Evolutionary conservation across 2,113 vertebrate genomes (phyloP).

Genomic region (Salvator merianae): DNA sequence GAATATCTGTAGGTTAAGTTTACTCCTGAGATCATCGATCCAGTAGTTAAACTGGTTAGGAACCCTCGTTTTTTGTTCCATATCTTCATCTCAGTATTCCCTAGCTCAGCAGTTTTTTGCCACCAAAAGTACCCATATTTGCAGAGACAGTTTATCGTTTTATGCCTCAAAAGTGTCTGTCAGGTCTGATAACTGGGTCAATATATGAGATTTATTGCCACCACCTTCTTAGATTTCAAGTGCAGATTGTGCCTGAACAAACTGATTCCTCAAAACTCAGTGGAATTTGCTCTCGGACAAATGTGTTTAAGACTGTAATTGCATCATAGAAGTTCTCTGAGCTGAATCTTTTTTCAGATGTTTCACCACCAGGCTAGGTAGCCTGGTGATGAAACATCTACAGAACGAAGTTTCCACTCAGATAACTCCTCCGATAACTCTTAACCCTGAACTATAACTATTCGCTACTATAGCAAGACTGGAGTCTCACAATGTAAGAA

Average conservation of each 20-base stretch:
- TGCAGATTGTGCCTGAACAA: not conserved
- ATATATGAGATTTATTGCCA: not conserved
- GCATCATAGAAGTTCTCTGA: too few species aligned
- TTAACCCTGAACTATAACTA: too few species aligned
- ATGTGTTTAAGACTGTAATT: not conserved
- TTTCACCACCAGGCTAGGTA: too few species aligned
- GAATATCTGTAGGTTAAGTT: not conserved
- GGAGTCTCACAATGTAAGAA: not conserved
- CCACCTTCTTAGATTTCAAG: not conserved
- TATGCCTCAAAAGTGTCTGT: not conserved
- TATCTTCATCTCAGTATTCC: constrained; percentile 1
- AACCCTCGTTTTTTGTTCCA: not conserved
- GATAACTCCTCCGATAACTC: too few species aligned
- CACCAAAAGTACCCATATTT: not conserved
- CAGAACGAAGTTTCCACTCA: too few species aligned
- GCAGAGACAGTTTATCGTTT: not conserved
- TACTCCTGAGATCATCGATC: fast-evolving
- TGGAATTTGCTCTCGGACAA: not conserved
- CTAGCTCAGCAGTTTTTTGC: not conserved
- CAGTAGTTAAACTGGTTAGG: constrained; percentile 26
- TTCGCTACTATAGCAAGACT: too few species aligned
- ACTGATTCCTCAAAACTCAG: not conserved
- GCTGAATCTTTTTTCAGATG: too few species aligned
- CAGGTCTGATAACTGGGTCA: not conserved
- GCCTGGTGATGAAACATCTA: too few species aligned